Evolutionary conservation across 30 jellyfish, hydroid and myxozoan species (phyloP).

Genomic region (Cassiopea xamachana): DNA sequence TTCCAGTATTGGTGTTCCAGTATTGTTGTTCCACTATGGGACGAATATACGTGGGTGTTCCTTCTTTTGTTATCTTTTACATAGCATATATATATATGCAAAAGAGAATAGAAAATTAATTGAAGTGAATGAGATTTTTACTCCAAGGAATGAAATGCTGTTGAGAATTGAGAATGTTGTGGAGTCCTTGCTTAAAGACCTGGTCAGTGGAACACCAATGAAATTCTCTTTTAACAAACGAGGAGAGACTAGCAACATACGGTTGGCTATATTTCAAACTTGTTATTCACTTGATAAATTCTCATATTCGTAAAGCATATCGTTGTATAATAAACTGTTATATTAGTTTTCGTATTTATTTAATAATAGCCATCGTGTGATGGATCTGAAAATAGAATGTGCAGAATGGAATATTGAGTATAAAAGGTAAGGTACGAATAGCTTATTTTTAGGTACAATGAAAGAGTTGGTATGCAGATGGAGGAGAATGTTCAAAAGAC

Average conservation of each 20-base stretch:
- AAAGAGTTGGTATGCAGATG: constrained; percentile 69
- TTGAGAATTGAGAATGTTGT: constrained; percentile 62
- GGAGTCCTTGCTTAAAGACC: constrained; percentile 35
- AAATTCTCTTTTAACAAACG: constrained; percentile 82
- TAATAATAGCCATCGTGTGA: no score
- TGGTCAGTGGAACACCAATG: constrained; percentile 70
- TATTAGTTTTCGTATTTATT: no score
- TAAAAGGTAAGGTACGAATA: background rate
- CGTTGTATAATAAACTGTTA: no score
- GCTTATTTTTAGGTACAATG: constrained; percentile 31
- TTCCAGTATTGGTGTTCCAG: no score
- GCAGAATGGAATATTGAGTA: background rate
- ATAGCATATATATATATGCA: no score
- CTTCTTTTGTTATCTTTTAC: no score
- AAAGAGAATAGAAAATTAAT: no score
- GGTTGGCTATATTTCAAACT: constrained; percentile 10
- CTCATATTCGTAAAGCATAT: no score
- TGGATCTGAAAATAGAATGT: background rate
- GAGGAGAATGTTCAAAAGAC: constrained; percentile 42
- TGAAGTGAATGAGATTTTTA: background rate
- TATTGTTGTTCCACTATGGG: no score
- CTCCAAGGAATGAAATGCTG: constrained; percentile 40
- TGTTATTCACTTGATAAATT: no score
- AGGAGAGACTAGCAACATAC: constrained; percentile 67
- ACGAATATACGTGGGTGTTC: no score